Evolutionary conservation across 2,888 invertebrate species (phyloP), one percentile per base, ranked within the genome.

Genomic region (Plutella xylostella): DNA sequence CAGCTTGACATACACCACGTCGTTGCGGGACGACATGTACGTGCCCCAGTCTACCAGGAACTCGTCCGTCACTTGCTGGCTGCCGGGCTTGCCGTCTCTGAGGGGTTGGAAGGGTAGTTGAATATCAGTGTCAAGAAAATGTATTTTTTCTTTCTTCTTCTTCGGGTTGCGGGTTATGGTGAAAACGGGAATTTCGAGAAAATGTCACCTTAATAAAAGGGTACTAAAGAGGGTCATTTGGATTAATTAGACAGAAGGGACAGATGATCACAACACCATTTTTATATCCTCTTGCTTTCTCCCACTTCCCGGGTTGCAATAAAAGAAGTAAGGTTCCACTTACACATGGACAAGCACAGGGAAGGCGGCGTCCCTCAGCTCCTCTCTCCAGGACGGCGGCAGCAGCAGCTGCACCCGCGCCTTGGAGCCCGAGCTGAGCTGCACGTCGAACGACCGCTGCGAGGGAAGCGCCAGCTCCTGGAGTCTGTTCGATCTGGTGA

Each of bases 41-140:
- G 95, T 93, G 49, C 94, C 94, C 94, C 96, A 96, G 73, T 94
- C 93, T 56, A 96, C 87, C 51, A 88, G 78, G 79, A 94, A 97
- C 72, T 91, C 88, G 57, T 96, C 94, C 1, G 93, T 93, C 50
- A 97, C 97, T 47, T 92, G 89, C 72, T 95, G 94, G 56, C 94
- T 92, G 34, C 95, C 95, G 1, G 97, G 97, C 38, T 95, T 90
- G 46, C 95, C 97, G 75, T 97, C 95, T 41, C 95, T 94, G 72
- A 3, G 20, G 37, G 5, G 11, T 34, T 17, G 18, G 68, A 63
- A 42, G 6, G 15, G 17, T 17, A 38, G 14, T 41, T 25, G 14
- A 21, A 22, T n/a, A n/a, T n/a, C n/a, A n/a, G n/a, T n/a, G n/a
- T n/a, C n/a, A n/a, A n/a, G n/a, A n/a, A n/a, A n/a, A n/a, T n/a